phyloP scores from a whole-genome alignment of 2,113 vertebrate species.

The Rhinichthys klamathensis region DNA sequence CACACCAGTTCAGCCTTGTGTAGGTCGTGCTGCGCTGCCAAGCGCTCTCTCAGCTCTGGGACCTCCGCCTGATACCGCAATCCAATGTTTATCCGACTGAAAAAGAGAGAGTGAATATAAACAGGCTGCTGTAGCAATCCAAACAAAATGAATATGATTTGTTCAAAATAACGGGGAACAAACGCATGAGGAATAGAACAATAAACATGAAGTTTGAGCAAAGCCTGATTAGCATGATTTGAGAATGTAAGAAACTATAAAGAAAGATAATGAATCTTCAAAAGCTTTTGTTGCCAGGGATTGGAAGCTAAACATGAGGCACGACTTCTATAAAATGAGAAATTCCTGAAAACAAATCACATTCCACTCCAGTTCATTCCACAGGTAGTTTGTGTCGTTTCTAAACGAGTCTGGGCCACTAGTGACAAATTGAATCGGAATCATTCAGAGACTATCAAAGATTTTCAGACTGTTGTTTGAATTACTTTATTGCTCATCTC shows the following conservation, averaged over 20 bases:
- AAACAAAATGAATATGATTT: background rate
- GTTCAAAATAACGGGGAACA: background rate
- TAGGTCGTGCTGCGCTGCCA: slow-evolving; percentile 81
- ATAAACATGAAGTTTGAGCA: background rate
- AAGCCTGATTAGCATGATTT: background rate
- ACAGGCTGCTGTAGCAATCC: background rate
- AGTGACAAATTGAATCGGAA: background rate
- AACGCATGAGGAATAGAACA: background rate
- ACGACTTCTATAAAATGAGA: background rate
- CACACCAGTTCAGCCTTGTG: slow-evolving; percentile 90
- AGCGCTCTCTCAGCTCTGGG: slow-evolving; percentile 82
- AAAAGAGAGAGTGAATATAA: background rate
- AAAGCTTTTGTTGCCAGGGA: background rate
- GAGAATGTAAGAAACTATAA: background rate
- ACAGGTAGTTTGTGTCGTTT: background rate
- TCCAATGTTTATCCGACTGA: slow-evolving; percentile 95
- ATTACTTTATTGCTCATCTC: background rate
- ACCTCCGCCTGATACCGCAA: slow-evolving; percentile 94
- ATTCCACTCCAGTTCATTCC: background rate
- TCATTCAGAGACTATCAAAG: background rate
- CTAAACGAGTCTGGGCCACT: background rate
- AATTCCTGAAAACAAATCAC: background rate
- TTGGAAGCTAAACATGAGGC: background rate
- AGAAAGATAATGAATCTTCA: background rate
- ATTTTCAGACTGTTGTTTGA: background rate